These are phyloP conservation scores for Chironomus tepperi DNA, from an alignment of 1,140 invertebrate species.

Conservation along the genomic window DNA sequence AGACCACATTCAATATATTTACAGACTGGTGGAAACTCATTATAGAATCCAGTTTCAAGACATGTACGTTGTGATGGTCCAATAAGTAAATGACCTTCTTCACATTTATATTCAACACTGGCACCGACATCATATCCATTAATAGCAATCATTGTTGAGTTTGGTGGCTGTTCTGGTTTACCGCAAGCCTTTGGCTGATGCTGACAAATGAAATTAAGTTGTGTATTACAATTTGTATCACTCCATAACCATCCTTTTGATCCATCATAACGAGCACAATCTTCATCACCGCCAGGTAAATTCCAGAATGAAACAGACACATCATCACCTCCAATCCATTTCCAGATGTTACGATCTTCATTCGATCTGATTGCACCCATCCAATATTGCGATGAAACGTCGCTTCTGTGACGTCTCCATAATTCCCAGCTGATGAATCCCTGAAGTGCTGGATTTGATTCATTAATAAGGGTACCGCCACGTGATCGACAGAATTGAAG, in stretches of 20 bases:
- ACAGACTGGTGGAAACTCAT: conserved; percentile 87
- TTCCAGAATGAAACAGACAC: conserved; percentile 91
- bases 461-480: conserved; percentile 77
- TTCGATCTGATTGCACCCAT: conserved; percentile 81
- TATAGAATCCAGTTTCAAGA: conserved; percentile 85
- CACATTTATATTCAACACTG: conserved; percentile 78
- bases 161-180: conserved; percentile 82
- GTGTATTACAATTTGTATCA: conserved; percentile 78
- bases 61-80: conserved; percentile 76
- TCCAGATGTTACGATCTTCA: conserved; percentile 72
- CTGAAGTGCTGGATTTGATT: conserved; percentile 88
- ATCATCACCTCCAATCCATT: conserved; percentile 81
- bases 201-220: conserved; percentile 88
- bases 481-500: conserved; percentile 69
- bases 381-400: conserved; percentile 89
- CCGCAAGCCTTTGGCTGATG: conserved; percentile 87
- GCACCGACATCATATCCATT: conserved; percentile 72
- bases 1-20: conserved; percentile 89
- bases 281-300: conserved; percentile 68
- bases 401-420: conserved; percentile 81
- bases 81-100: conserved; percentile 75
- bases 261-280: conserved; percentile 85
- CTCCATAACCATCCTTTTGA: conserved; percentile 93
- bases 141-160: conserved; percentile 71
- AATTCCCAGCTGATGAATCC: conserved; percentile 92